phyloP scores from a whole-genome alignment of 92 coral and sea anemone species.

The Epizoanthus ramosus region DNA sequence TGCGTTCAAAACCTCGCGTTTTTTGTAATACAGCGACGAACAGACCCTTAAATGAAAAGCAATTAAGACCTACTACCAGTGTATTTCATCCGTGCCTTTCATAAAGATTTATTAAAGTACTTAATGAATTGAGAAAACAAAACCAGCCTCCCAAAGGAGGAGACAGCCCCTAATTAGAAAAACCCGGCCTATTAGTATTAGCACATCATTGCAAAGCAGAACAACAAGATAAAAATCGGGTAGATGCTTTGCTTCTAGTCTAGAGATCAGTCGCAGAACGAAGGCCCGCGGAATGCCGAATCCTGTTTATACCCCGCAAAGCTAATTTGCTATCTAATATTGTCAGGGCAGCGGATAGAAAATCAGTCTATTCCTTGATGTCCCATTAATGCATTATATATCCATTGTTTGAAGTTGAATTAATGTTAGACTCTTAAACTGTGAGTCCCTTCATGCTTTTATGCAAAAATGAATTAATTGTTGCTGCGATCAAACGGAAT shows the following conservation, averaged over 20 bases:
- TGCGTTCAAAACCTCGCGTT: not conserved
- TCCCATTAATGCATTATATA: slow-evolving; percentile 1
- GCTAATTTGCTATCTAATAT: not conserved
- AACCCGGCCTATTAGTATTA: slow-evolving; percentile 18
- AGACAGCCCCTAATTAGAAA: slow-evolving; percentile 78
- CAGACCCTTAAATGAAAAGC: slow-evolving; percentile 5
- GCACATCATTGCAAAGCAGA: not conserved
- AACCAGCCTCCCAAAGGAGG: slow-evolving; percentile 51
- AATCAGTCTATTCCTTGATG: not conserved
- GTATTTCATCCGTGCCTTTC: slow-evolving; percentile 41
- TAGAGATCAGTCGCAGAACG: not conserved
- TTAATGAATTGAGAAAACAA: slow-evolving; percentile 68
- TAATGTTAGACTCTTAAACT: not conserved
- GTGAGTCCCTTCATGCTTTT: not conserved
- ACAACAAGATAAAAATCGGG: not conserved
- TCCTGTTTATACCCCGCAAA: not conserved
- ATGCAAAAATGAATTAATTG: slow-evolving; percentile 3
- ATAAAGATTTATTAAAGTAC: no score
- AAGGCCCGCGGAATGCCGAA: not conserved
- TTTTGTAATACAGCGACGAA: not conserved
- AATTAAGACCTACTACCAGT: slow-evolving; percentile 32
- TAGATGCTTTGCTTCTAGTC: not conserved
- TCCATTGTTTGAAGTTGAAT: slow-evolving; percentile 17
- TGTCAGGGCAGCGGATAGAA: no score
- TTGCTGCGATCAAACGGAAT: not conserved